Conservation (phyloP, 2,888 invertebrate species). For the Callyntrura guangdongensis region DNA sequence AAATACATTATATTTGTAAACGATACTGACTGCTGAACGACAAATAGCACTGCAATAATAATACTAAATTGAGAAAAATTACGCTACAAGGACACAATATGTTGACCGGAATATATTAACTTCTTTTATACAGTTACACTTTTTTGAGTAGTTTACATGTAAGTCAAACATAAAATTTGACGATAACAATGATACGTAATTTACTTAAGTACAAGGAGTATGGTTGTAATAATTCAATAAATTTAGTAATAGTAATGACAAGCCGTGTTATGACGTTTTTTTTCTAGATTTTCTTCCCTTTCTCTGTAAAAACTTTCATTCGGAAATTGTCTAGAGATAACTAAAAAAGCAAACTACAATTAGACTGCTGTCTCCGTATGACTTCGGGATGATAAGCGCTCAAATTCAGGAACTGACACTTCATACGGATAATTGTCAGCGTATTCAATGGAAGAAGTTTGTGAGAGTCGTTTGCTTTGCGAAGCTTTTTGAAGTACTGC, state of each 20-base stretch:
- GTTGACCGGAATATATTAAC: constrained; percentile 8
- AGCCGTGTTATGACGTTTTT: constrained; percentile 33
- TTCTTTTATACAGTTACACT: constrained; percentile 32
- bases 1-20: not conserved
- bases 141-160: constrained; percentile 13
- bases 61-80: constrained; percentile 19
- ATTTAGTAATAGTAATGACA: constrained; percentile 38
- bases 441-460: constrained; percentile 96
- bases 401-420: constrained; percentile 96
- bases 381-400: constrained; percentile 96
- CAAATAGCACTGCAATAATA: not conserved
- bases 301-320: constrained; percentile 28
- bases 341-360: constrained; percentile 77
- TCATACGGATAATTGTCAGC: constrained; percentile 95
- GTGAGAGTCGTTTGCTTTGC: constrained; percentile 96
- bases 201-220: constrained; percentile 45
- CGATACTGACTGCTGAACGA: not conserved
- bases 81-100: not conserved
- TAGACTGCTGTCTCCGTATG: constrained; percentile 98
- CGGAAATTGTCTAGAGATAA: not conserved
- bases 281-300: constrained; percentile 21
- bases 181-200: constrained; percentile 12
- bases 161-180: not conserved
- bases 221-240: not conserved
- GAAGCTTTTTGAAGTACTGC: constrained; percentile 97